A percentile compares a stretch with the other conserved stretches of the same genome.
phyloP scores from a whole-genome alignment of 1,140 invertebrate genomes.

The Oscheius sp. region DNA sequence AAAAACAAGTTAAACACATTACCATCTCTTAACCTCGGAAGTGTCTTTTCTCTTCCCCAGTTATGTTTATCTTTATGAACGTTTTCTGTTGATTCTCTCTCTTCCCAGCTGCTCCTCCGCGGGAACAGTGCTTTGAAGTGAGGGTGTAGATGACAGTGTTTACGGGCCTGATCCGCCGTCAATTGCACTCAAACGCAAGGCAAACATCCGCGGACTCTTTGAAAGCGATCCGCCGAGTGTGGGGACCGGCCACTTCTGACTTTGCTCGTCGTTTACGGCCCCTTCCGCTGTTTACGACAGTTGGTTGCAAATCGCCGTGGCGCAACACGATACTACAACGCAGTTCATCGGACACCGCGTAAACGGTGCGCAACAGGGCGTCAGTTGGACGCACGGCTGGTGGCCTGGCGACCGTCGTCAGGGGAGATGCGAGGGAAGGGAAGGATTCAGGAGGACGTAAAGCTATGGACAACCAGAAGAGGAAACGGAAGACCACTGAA shows the following conservation, averaged over 20 bases:
- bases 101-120: too few relatives aligned
- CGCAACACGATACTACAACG: too few relatives aligned
- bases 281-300: too few relatives aligned
- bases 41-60: not conserved
- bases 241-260: too few relatives aligned
- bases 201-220: constrained; percentile 1
- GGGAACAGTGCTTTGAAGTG: too few relatives aligned
- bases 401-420: not conserved
- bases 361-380: not conserved
- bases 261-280: too few relatives aligned
- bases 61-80: not conserved
- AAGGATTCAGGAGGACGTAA: not conserved
- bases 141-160: too few relatives aligned
- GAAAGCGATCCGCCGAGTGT: not conserved
- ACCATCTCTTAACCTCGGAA: too few relatives aligned
- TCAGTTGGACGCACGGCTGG: not conserved
- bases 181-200: not conserved
- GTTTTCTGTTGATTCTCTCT: too few relatives aligned
- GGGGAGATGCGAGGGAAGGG: not conserved
- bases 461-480: not conserved
- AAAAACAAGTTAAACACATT: not conserved
- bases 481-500: not conserved
- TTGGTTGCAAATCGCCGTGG: too few relatives aligned
- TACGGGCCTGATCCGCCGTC: not conserved
- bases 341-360: too few relatives aligned